These are phyloP conservation scores for Dromas ardeola DNA, from an alignment of 2,113 vertebrate genomes.

Conservation along the genomic window DNA sequence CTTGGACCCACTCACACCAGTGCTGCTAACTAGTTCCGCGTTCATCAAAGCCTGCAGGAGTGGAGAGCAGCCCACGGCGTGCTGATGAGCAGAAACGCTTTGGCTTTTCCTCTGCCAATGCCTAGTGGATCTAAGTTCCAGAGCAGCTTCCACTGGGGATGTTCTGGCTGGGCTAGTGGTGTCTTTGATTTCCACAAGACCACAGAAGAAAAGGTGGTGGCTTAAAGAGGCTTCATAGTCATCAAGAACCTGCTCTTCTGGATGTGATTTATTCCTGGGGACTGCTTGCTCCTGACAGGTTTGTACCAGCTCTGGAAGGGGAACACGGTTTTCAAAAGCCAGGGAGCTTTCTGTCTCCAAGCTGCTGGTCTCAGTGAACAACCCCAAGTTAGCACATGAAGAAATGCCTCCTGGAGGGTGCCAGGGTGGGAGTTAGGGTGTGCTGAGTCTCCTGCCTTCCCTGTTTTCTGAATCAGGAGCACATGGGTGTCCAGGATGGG, in stretches of 20 bases:
- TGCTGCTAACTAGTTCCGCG: slow-evolving; percentile 51
- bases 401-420: neutral
- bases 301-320: neutral
- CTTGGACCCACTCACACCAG: slow-evolving; percentile 26
- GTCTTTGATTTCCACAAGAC: neutral
- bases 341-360: neutral
- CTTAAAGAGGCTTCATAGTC: neutral
- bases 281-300: neutral
- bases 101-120: neutral
- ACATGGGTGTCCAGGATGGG: neutral
- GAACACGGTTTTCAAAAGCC: neutral
- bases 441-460: neutral
- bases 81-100: neutral
- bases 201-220: neutral
- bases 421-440: neutral
- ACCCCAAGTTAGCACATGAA: neutral
- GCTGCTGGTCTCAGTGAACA: neutral
- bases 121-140: neutral
- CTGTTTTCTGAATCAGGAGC: neutral
- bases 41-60: slow-evolving; percentile 20
- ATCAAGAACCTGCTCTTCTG: neutral
- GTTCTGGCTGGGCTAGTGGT: neutral
- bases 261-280: neutral
- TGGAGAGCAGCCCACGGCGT: rapidly evolving
- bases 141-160: neutral